Evolutionary conservation across 2,888 invertebrate species (phyloP).

Genomic region (Anticlea derivata): DNA sequence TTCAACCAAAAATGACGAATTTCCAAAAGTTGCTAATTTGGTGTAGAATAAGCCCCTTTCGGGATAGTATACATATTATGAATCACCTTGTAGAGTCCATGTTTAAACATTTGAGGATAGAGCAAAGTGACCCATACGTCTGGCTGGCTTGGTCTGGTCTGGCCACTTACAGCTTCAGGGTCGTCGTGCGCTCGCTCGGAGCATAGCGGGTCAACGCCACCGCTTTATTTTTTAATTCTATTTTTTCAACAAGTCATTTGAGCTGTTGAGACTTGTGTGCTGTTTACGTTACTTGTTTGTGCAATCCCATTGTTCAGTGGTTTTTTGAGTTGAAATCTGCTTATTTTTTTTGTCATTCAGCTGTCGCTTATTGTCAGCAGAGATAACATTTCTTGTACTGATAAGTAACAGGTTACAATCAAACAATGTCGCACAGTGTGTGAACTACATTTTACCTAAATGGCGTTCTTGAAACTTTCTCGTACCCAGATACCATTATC

Average conservation of each 20-base stretch:
- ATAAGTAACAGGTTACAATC: slow-evolving; percentile 4
- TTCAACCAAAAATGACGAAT: too few relatives aligned
- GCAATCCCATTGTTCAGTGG: not conserved
- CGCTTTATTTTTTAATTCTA: slow-evolving; percentile 32
- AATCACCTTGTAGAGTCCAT: too few relatives aligned
- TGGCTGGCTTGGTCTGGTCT: slow-evolving; percentile 11
- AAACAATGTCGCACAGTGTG: too few relatives aligned
- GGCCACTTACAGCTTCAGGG: slow-evolving; percentile 13
- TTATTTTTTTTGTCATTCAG: not conserved
- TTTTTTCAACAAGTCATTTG: slow-evolving; percentile 20
- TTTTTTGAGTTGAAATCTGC: not conserved
- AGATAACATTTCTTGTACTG: not conserved
- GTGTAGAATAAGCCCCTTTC: too few relatives aligned
- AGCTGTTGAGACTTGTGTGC: slow-evolving; percentile 7
- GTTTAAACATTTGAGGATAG: slow-evolving; percentile 15
- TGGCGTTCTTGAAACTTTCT: slow-evolving; percentile 8
- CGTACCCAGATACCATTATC: slow-evolving; percentile 8
- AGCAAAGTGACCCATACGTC: slow-evolving; percentile 30
- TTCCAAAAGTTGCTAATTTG: too few relatives aligned
- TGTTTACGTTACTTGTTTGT: not conserved
- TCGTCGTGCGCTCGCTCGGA: slow-evolving; percentile 31
- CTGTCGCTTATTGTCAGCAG: not conserved
- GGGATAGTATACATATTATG: too few relatives aligned
- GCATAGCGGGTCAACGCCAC: slow-evolving; percentile 37
- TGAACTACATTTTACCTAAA: not conserved